Evolutionary conservation across 92 coral and sea anemone species (phyloP), one percentile per base, ranked within the genome.

Genomic region (Anthopleura xanthogrammica): DNA sequence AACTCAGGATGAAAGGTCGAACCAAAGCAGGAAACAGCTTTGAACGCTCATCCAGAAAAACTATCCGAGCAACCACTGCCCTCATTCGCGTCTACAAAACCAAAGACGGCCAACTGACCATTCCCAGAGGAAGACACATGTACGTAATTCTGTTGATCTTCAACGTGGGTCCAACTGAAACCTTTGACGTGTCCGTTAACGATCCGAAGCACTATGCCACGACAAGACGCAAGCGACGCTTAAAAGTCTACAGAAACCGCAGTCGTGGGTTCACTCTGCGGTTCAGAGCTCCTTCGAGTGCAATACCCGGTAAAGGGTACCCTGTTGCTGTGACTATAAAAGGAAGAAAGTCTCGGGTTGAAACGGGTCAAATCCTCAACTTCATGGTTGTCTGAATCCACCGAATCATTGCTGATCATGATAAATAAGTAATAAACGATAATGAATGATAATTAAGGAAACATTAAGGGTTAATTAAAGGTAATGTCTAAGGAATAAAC

Each of bases 81-180:
- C 75, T 95, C 29, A 76, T 95, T 70, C 79, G 94, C 40, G 89
- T 89, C 16, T 80, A 89, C 20, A 87, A 81, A 72, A 95, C 95
- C 40, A 88, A 88, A 79, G 89, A 95, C 41, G 81, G 84, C 76
- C 92, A 90, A 75, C 93, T 80, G 84, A 89, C 93, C 1, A 75
- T 95, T 16, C 89, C 93, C 4, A 87, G 80, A 24, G 90, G 95
- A 6, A 78, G 93, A 22, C 76, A 85, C 1, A 82, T 89, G 29
- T 87, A 72, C 77, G 94, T 90, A 55, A 76, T 89, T 84, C 89
- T 95, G 60, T 77, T 77, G 76, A 75, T 92, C 42, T 86, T 93
- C 85, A 95, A 95, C 91, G 82, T 78, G 23, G 98, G 98, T 8
- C 77, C 89, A 16, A 89, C 87, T 24, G 97, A 95, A 68, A 52